These are phyloP conservation scores for Cephalopachus bancanus DNA, from an alignment of 2,797 vertebrate species.

Conservation along the genomic window DNA sequence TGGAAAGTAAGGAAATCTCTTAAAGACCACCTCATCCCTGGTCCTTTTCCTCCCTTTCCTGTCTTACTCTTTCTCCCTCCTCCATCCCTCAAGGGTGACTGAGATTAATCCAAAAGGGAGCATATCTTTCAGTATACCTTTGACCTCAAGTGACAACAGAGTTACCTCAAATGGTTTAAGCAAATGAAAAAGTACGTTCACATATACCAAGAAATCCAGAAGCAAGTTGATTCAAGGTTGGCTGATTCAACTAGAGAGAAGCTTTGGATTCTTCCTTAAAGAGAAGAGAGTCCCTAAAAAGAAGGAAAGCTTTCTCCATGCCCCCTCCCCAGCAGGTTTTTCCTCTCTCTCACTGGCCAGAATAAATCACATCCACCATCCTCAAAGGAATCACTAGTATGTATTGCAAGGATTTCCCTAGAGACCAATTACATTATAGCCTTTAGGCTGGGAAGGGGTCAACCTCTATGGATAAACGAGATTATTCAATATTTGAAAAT, in stretches of 20 bases:
- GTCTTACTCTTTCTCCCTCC: background rate
- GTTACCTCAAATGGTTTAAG: slow-evolving; percentile 15
- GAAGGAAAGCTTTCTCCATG: background rate
- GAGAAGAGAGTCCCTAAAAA: background rate
- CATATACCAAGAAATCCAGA: background rate
- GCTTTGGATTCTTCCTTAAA: background rate
- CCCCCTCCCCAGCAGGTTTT: background rate
- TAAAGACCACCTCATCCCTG: background rate
- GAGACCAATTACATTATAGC: background rate
- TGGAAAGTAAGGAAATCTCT: background rate
- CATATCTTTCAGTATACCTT: background rate
- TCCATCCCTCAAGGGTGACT: background rate
- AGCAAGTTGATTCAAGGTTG: background rate
- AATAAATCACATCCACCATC: background rate
- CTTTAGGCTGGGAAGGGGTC: background rate
- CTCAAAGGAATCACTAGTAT: background rate
- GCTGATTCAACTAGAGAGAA: background rate
- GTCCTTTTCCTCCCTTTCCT: background rate
- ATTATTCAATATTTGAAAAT: background rate
- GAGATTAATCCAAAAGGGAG: background rate
- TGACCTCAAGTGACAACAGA: background rate
- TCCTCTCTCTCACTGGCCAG: background rate
- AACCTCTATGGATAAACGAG: background rate
- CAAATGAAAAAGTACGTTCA: background rate
- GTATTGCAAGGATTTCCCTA: background rate